Evolutionary conservation across 2,113 vertebrate species (phyloP), one percentile per base, ranked within the genome.

Genomic region (Tor tambroides): DNA sequence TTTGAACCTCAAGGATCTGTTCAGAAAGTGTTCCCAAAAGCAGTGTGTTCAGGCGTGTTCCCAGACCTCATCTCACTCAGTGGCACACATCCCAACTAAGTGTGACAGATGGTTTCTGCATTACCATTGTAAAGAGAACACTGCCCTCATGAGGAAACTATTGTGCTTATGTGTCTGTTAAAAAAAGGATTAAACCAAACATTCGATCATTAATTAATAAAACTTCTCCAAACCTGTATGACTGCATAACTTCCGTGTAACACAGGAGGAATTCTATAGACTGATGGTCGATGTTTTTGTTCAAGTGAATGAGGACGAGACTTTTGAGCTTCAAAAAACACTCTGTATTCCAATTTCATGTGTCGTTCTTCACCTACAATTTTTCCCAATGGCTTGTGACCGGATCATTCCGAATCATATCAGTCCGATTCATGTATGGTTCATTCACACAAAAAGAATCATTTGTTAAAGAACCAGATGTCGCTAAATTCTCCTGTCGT

Each of bases 1-100:
- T 92, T 90, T 92, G 93, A 91, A 92, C 91, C 74, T 88, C 92
- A 91, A 92, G 91, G 92, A 94, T 94, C 91, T 86, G 88, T 87
- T 92, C 91, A 91, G 91, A 71, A 92, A 93, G 93, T 91, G 91
- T 91, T 93, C 91, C 85, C 82, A 88, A 79, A 78, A 35, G 28
- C 21, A 63, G 15, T 32, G 67, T 71, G 67, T 19, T 32, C 15
- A 71, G 59, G 59, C 59, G 8, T 63, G 23, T 63, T 63, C 59
- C 59, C 59, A 63, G 59, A 63, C 59, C 90, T 92, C 91, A 93
- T 92, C 90, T 92, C 90, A 89, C 90, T 91, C 88, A 90, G 88
- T 91, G 85, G 88, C 89, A 75, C 63, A 87, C 89, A 90, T 91
- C 85, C 30, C 69, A 23, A 75, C 72, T 26, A 71, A 35, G 46